Conservation (phyloP, 2,888 invertebrate species). For the Epistrophella euchroma region DNA sequence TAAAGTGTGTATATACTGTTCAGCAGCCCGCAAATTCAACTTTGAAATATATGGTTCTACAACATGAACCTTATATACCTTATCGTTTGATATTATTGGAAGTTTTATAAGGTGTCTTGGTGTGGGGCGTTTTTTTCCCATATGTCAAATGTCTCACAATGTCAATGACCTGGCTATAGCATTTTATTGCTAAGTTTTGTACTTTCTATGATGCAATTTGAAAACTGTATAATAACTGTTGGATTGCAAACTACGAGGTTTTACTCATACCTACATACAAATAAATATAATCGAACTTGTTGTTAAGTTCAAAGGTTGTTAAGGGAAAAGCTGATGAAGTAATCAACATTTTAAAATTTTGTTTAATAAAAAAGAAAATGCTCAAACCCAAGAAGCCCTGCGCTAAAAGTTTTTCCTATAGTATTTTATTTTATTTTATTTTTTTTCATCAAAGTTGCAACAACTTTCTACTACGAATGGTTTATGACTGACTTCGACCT, state of each 20-base stretch:
- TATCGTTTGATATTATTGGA: conserved; percentile 17
- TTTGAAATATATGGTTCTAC: background rate
- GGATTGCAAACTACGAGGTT: background rate
- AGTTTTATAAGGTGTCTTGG: background rate
- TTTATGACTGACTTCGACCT: conserved; percentile 5
- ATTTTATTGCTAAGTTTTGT: background rate
- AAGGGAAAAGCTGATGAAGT: background rate
- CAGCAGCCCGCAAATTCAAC: conserved; percentile 18
- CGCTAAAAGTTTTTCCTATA: background rate
- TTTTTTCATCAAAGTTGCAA: too few relatives aligned
- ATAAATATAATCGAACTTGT: too few relatives aligned
- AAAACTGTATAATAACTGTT: background rate
- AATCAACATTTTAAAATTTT: background rate
- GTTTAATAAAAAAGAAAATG: too few relatives aligned
- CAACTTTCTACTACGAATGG: background rate
- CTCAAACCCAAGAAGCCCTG: background rate
- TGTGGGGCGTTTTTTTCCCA: background rate
- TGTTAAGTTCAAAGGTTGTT: background rate
- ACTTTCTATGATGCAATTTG: background rate
- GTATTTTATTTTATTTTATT: conserved; percentile 1
- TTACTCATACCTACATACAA: too few relatives aligned
- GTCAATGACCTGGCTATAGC: conserved; percentile 16
- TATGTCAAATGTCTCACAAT: conserved; percentile 20
- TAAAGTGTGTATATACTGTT: too few relatives aligned
- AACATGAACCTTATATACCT: background rate